A percentile compares a stretch with the other conserved stretches of the same genome.
Evolutionary conservation across 1,140 invertebrate species (phyloP).

Genomic region (Octopus sinensis): DNA sequence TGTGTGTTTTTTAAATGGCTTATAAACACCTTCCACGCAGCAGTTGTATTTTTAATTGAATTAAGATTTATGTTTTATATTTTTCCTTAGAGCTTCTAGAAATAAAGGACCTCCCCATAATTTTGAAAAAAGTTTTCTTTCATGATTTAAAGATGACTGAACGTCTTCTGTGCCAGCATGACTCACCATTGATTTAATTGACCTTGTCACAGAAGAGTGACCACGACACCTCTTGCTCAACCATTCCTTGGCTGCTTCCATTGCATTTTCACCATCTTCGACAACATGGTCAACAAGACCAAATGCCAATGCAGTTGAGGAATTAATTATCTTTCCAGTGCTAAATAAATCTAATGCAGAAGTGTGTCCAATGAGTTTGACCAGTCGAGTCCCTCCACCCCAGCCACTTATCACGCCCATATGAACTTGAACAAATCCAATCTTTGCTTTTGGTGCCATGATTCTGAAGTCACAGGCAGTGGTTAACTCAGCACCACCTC

Average conservation of each 20-base stretch:
- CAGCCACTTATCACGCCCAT: constrained; percentile 65
- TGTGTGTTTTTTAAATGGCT: too few species aligned
- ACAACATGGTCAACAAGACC: constrained; percentile 51
- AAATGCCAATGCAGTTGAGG: constrained; percentile 52
- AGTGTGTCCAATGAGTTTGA: constrained; percentile 56
- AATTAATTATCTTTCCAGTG: constrained; percentile 52
- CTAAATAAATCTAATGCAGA: constrained; percentile 59
- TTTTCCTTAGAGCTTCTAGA: constrained; percentile 47
- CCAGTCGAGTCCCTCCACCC: constrained; percentile 61
- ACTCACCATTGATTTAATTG: constrained; percentile 57
- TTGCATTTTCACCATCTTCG: constrained; percentile 36
- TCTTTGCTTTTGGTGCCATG: constrained; percentile 54
- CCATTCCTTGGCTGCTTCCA: constrained; percentile 54
- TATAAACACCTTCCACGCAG: too few species aligned
- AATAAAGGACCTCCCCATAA: constrained; percentile 60
- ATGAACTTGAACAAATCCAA: constrained; percentile 64
- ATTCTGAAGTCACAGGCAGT: constrained; percentile 64
- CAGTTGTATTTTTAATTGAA: too few species aligned
- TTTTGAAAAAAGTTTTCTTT: constrained; percentile 57
- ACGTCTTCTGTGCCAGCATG: constrained; percentile 32
- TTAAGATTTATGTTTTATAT: constrained; percentile 39
- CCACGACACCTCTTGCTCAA: constrained; percentile 41
- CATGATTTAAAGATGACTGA: constrained; percentile 48
- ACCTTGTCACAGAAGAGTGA: constrained; percentile 47
- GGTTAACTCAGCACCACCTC: constrained; percentile 65